Conservation (phyloP, 2,113 vertebrate species). For the Heterotis niloticus region DNA sequence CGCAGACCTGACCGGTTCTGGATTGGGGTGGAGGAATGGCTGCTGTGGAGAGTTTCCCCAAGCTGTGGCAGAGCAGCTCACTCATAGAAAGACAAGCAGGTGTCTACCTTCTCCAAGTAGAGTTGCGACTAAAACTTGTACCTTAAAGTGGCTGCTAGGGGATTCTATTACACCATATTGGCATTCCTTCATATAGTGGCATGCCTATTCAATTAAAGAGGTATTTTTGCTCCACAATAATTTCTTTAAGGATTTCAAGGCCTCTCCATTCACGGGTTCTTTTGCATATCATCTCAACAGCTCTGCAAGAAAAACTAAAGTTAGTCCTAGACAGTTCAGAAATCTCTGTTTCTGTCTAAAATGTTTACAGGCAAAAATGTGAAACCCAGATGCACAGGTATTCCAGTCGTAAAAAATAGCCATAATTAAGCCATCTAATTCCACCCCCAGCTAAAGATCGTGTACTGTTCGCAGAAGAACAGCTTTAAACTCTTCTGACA, state of each 20-base stretch:
- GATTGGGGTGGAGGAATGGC: background rate
- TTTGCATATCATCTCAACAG: background rate
- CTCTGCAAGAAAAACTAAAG: background rate
- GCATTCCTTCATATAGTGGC: no score
- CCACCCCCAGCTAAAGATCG: slow-evolving; percentile 26
- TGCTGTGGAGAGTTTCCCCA: background rate
- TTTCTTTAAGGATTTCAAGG: slow-evolving; percentile 10
- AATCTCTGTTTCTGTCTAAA: background rate
- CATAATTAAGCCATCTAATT: slow-evolving; percentile 17
- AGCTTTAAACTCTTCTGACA: slow-evolving; percentile 50
- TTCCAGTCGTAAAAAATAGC: background rate
- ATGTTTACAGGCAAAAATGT: background rate
- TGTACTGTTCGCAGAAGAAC: slow-evolving; percentile 33
- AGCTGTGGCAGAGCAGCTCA: background rate
- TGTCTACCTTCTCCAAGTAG: no score
- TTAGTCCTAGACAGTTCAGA: background rate
- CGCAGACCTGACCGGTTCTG: slow-evolving; percentile 13
- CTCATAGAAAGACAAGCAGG: background rate
- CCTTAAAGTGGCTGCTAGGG: background rate
- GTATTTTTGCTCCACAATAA: no score
- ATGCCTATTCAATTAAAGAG: no score
- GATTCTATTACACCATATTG: background rate
- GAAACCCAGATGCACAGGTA: background rate
- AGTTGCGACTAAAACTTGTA: background rate
- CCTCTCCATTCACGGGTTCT: background rate